Percentiles rank a stretch among this genome's conserved stretches.
These are phyloP conservation scores for Procambarus clarkii DNA, from an alignment of 1,140 invertebrate genomes.

Conservation along the genomic window DNA sequence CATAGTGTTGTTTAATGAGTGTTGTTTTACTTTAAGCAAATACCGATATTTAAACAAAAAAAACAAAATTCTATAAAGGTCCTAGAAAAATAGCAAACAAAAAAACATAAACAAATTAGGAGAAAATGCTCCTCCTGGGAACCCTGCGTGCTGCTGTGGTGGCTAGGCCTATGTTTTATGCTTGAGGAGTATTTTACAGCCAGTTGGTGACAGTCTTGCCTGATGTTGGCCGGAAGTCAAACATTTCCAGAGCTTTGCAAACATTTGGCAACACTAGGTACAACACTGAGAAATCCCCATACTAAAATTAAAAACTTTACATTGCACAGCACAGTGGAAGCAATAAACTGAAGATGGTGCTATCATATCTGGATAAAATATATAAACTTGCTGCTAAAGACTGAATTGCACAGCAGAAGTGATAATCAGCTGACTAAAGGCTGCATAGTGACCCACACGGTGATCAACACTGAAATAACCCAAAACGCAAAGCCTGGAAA, in stretches of 20 bases:
- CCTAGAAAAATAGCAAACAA: neutral
- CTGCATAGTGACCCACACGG: conserved; percentile 60
- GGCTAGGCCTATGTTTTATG: conserved; percentile 44
- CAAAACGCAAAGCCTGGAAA: conserved; percentile 67
- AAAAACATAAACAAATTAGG: neutral
- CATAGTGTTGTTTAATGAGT: neutral
- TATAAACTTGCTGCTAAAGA: conserved; percentile 33
- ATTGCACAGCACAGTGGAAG: conserved; percentile 38
- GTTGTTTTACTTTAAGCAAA: neutral
- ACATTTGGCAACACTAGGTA: conserved; percentile 37
- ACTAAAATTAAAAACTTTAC: conserved; percentile 35
- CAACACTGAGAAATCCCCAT: conserved; percentile 9
- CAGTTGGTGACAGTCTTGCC: conserved; percentile 70
- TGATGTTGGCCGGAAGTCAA: conserved; percentile 63
- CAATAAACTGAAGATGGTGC: conserved; percentile 40
- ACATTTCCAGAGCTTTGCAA: conserved; percentile 68
- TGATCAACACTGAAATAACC: conserved; percentile 38
- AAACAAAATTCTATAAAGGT: neutral
- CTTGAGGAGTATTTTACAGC: conserved; percentile 65
- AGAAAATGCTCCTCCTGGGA: conserved; percentile 66
- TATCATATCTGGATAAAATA: conserved; percentile 42
- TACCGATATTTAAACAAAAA: neutral
- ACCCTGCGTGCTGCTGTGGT: conserved; percentile 56
- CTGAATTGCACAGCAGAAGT: conserved; percentile 37
- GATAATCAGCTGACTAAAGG: conserved; percentile 45